phyloP scores from a whole-genome alignment of 1,140 invertebrate species.

The Eriocheir sinensis region DNA sequence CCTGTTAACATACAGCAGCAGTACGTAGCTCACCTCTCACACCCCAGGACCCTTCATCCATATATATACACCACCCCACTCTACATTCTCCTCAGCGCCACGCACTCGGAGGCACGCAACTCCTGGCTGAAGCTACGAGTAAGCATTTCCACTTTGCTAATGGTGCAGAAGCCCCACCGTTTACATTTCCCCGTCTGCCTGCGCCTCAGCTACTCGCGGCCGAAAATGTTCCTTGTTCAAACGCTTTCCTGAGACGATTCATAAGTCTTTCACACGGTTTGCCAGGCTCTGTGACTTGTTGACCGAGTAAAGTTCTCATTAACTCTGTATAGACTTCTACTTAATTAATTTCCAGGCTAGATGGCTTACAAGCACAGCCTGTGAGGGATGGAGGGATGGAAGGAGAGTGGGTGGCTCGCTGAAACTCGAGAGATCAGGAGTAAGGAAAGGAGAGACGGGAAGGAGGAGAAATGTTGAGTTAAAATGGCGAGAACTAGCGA shows the following conservation, averaged over 20 bases:
- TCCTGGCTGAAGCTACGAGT: too few relatives aligned
- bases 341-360: conserved; percentile 17
- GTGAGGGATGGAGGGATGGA: too few relatives aligned
- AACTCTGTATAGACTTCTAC: neutral
- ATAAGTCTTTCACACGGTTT: neutral
- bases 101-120: neutral
- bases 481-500: too few relatives aligned
- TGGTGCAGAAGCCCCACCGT: neutral
- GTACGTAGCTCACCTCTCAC: too few relatives aligned
- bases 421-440: too few relatives aligned
- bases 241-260: neutral
- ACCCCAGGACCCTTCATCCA: too few relatives aligned
- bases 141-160: neutral
- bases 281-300: neutral
- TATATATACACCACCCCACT: too few relatives aligned
- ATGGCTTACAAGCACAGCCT: too few relatives aligned
- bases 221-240: neutral
- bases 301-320: conserved; percentile 23
- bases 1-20: too few relatives aligned
- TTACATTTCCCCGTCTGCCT: neutral
- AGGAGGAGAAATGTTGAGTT: too few relatives aligned
- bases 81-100: neutral
- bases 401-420: too few relatives aligned
- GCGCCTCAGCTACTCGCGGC: neutral
- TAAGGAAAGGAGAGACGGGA: neutral